Base-by-base conservation (phyloP, 2,113 vertebrate genomes). In the Gavialis gangeticus region DNA sequence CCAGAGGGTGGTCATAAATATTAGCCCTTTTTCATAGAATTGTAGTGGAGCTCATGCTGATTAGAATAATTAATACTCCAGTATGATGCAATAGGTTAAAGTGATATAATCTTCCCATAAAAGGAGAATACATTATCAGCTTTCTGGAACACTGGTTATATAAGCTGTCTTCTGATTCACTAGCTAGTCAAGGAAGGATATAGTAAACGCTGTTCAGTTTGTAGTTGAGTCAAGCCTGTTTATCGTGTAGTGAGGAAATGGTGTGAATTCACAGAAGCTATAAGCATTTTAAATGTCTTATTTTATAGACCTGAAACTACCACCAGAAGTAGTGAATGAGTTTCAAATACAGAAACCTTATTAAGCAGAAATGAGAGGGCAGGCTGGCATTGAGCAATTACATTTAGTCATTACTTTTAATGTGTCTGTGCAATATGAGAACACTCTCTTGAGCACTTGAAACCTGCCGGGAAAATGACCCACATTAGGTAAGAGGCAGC, bases 71-170 rank as follows among this genome's bases (percentile, higher is more conserved):
- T 34, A 75, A 21, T 37, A 54, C 76, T 25, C 24, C 18, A 12
- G 2, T 25, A 4, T 55, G 76, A 86, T 30, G 67, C 67, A 34
- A 16, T 22, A 12, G 30, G 15, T 71, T 18, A 21, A 56, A 94
- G 37, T 69, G 1, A 12, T 1, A 1, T 73, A 3, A 28, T 77
- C 34, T 85, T 55, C 10, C 79, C 27, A 37, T 11, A 83, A 28
- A 13, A 82, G 73, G 27, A 77, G 17, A 73, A 12, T 15, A 75
- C 28, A 57, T 19, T 84, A 14, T 14, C 19, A 82, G 6, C 57
- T 82, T 75, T 63, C 15, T 73, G 14, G 24, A 25, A 4, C 0
- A 2, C 3, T 3, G 15, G 27, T 63, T 0, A 0, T 76, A 1
- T 6, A 37, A 62, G 14, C 76, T 71, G 4, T 1, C 18, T 58